Evolutionary conservation across 2,797 vertebrate species (phyloP).

Genomic region (Stomatorhinus walkeri): DNA sequence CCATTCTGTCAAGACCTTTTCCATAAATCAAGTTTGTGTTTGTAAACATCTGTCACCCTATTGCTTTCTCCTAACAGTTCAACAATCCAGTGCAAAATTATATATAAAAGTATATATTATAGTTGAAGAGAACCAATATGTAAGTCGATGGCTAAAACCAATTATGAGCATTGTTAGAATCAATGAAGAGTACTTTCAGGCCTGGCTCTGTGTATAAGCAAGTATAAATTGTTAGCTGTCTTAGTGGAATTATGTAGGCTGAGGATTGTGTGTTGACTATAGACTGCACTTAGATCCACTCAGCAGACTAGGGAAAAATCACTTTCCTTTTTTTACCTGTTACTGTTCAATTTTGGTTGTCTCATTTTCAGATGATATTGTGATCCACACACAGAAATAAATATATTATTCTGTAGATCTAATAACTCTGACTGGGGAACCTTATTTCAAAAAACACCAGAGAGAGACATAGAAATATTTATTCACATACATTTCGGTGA

Average conservation of each 20-base stretch:
- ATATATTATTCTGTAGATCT: neutral
- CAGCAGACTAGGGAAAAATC: neutral
- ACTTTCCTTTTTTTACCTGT: neutral
- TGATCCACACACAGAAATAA: neutral
- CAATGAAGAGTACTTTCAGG: neutral
- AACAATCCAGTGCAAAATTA: neutral
- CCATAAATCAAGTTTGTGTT: neutral
- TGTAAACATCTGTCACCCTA: neutral
- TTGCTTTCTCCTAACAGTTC: neutral
- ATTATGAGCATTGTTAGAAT: neutral
- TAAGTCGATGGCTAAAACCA: neutral
- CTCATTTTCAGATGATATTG: neutral
- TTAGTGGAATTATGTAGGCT: neutral
- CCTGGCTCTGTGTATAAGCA: neutral
- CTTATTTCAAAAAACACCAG: neutral
- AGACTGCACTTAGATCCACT: neutral
- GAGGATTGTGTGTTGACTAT: neutral
- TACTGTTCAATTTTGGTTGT: neutral
- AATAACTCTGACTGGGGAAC: neutral
- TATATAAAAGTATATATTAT: neutral
- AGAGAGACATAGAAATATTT: neutral
- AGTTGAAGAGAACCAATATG: neutral
- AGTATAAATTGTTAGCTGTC: neutral
- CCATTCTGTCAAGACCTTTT: neutral
- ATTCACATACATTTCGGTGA: neutral